These are phyloP conservation scores for Apteryx mantelli DNA, from an alignment of 2,113 vertebrate species.

Conservation along the genomic window DNA sequence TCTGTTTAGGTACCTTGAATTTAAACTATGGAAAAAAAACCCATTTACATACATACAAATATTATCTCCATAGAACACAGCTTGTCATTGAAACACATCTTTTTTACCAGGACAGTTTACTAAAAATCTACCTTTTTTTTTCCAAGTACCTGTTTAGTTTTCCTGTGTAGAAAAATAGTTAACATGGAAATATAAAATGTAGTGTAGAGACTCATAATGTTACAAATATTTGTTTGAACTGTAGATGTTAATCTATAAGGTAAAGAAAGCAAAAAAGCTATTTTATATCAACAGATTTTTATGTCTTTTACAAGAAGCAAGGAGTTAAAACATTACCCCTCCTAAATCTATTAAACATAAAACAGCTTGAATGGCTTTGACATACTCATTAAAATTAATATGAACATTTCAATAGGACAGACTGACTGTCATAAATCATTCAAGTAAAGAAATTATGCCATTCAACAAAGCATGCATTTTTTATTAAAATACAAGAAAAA, in stretches of 20 bases:
- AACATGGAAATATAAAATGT: background rate
- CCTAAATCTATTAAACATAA: conserved; percentile 4
- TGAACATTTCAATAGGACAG: conserved; percentile 22
- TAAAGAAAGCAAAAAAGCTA: background rate
- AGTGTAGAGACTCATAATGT: background rate
- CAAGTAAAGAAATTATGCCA: conserved; percentile 33
- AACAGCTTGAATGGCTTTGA: conserved; percentile 21
- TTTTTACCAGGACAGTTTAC: background rate
- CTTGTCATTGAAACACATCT: background rate
- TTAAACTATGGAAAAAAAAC: background rate
- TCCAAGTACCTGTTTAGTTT: background rate
- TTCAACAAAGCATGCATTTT: conserved; percentile 14
- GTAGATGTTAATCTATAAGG: background rate
- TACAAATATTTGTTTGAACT: background rate
- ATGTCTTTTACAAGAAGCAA: background rate
- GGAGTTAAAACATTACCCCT: background rate
- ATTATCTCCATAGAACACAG: background rate
- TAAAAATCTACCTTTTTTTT: background rate
- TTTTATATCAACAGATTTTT: background rate
- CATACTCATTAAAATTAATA: conserved; percentile 63
- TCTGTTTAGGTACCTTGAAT: background rate
- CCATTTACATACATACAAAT: background rate
- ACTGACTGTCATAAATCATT: conserved; percentile 51
- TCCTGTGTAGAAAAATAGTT: background rate
- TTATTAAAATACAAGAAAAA: conserved; percentile 36